Conservation (phyloP, 2,888 invertebrate genomes). For the Agrotis ipsilon region DNA sequence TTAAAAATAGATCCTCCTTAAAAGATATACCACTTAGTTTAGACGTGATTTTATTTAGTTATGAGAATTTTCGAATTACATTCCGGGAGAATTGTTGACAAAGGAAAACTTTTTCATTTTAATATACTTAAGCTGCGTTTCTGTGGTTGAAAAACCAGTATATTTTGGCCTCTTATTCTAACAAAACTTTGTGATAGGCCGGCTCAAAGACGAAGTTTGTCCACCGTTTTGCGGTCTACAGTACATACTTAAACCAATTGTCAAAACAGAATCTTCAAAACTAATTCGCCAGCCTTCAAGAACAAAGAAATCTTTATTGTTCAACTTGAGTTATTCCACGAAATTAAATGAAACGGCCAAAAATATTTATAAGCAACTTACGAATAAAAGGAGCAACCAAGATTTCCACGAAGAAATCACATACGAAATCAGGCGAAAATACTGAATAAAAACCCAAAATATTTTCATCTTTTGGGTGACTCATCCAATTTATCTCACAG, state of each 20-base stretch:
- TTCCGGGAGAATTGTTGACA: not conserved
- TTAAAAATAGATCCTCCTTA: conserved; percentile 46
- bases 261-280: conserved; percentile 1
- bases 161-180: not conserved
- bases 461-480: conserved; percentile 28
- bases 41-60: conserved; percentile 24
- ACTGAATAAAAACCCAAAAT: not conserved
- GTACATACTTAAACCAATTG: not conserved
- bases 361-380: not conserved
- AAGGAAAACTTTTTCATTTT: not conserved
- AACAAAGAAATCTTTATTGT: conserved; percentile 22
- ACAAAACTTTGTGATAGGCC: not conserved
- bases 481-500: conserved; percentile 35
- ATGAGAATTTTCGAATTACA: too few relatives aligned
- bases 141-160: not conserved
- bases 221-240: not conserved
- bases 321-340: conserved; percentile 8
- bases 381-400: not conserved
- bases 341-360: conserved; percentile 25
- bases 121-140: not conserved
- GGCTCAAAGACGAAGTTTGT: not conserved
- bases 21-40: conserved; percentile 16
- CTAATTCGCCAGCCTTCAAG: conserved; percentile 9
- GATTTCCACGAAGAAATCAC: conserved; percentile 28
- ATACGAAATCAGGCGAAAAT: not conserved